A percentile compares a stretch with the other conserved stretches of the same genome.
Evolutionary conservation across 2,113 vertebrate species (phyloP).

Genomic region (Vidua macroura): DNA sequence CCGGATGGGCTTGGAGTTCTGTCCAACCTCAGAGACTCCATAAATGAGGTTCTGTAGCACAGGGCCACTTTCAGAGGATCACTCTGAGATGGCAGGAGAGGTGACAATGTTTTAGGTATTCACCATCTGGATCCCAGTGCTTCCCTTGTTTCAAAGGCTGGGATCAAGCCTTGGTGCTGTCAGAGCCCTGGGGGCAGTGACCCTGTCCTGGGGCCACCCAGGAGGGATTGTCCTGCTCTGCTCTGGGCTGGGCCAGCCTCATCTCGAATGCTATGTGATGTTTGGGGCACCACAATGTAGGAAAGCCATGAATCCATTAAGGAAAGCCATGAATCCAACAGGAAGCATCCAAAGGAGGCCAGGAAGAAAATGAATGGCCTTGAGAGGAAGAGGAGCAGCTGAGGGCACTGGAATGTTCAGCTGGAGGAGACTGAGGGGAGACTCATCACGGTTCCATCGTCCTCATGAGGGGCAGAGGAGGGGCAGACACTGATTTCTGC

Average conservation of each 20-base stretch:
- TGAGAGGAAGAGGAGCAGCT: not conserved
- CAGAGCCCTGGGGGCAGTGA: not conserved
- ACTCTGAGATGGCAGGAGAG: not conserved
- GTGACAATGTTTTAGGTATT: not conserved
- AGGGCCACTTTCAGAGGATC: not conserved
- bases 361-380: not conserved
- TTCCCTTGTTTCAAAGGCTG: not conserved
- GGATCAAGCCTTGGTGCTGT: not conserved
- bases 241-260: not conserved
- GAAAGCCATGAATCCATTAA: not conserved
- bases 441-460: accelerated
- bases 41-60: not conserved
- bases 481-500: not conserved
- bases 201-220: not conserved
- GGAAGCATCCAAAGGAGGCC: not conserved
- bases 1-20: not conserved
- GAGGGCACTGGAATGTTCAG: not conserved
- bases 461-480: not conserved
- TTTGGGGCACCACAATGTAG: not conserved
- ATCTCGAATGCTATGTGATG: accelerated
- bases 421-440: not conserved
- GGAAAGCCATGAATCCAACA: not conserved
- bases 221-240: not conserved
- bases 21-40: not conserved
- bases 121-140: not conserved